A percentile compares a stretch with the other conserved stretches of the same genome.
Evolutionary conservation across 2,113 vertebrate species (phyloP).

Genomic region (Engystomops pustulosus): DNA sequence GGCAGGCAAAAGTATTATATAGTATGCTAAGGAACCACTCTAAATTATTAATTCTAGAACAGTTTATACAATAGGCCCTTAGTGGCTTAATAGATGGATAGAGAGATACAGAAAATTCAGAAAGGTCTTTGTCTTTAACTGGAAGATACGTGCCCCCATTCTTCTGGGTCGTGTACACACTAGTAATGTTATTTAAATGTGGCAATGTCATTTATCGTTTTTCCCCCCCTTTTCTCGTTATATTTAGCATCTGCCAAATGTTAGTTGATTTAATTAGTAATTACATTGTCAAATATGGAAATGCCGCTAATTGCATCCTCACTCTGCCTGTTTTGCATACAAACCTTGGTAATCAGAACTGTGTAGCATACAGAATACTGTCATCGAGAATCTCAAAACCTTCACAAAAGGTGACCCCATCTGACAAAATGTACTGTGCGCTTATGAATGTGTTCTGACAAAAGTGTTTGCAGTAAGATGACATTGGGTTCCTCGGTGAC

Average conservation of each 20-base stretch:
- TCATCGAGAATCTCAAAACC: background rate
- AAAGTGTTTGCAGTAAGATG: constrained; percentile 29
- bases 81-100: background rate
- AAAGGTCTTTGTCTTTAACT: too few species aligned
- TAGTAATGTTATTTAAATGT: constrained; percentile 43
- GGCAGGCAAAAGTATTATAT: too few species aligned
- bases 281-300: constrained; percentile 58
- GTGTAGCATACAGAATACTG: constrained; percentile 14
- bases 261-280: constrained; percentile 51
- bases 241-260: constrained; percentile 52
- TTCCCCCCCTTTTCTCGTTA: constrained; percentile 9
- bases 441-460: constrained; percentile 39
- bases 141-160: background rate
- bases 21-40: too few species aligned
- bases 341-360: constrained; percentile 29
- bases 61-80: background rate
- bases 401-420: constrained; percentile 42
- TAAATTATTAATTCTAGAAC: background rate
- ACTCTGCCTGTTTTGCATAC: constrained; percentile 41
- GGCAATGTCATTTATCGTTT: constrained; percentile 29
- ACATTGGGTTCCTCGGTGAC: background rate
- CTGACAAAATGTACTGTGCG: constrained; percentile 32
- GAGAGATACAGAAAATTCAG: background rate
- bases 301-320: constrained; percentile 51
- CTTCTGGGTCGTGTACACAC: background rate